Percentiles rank a stretch among this genome's conserved stretches.
Evolutionary conservation across 2,888 invertebrate genomes (phyloP).

Genomic region (Sepioteuthis lessoniana): DNA sequence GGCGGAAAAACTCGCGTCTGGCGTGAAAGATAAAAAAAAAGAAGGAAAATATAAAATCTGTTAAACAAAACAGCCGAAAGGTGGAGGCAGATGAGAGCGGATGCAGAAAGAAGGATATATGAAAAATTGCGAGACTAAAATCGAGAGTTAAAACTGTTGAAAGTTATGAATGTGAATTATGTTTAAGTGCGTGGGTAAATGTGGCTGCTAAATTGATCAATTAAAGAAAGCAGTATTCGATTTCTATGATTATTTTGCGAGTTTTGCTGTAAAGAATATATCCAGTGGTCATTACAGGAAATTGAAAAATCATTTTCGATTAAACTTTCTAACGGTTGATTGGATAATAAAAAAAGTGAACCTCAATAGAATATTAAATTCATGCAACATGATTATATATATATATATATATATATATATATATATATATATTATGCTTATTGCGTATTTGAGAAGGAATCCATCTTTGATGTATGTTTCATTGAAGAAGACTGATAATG

Average conservation of each 20-base stretch:
- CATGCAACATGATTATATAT: too few species aligned
- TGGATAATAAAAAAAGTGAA: not conserved
- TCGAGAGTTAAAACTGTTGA: not conserved
- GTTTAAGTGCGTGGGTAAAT: not conserved
- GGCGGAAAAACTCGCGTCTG: not conserved
- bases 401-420: too few species aligned
- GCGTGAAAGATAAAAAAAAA: not conserved
- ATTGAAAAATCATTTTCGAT: slow-evolving; percentile 1
- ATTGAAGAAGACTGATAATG: too few species aligned
- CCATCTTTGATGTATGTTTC: too few species aligned
- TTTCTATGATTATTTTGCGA: not conserved
- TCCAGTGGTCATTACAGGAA: not conserved
- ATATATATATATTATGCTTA: too few species aligned
- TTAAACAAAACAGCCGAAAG: too few species aligned
- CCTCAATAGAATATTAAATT: too few species aligned
- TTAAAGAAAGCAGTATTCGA: not conserved
- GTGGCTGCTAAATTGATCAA: not conserved
- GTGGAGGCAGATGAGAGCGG: not conserved
- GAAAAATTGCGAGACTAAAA: not conserved
- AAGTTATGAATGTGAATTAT: not conserved
- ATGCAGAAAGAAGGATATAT: not conserved
- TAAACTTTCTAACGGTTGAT: not conserved
- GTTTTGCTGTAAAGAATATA: not conserved
- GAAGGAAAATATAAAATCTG: not conserved
- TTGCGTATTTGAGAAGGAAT: too few species aligned